Evolutionary conservation across 1,140 invertebrate genomes (phyloP), one percentile per base, ranked within the genome.

Genomic region (Plutomurus gul): DNA sequence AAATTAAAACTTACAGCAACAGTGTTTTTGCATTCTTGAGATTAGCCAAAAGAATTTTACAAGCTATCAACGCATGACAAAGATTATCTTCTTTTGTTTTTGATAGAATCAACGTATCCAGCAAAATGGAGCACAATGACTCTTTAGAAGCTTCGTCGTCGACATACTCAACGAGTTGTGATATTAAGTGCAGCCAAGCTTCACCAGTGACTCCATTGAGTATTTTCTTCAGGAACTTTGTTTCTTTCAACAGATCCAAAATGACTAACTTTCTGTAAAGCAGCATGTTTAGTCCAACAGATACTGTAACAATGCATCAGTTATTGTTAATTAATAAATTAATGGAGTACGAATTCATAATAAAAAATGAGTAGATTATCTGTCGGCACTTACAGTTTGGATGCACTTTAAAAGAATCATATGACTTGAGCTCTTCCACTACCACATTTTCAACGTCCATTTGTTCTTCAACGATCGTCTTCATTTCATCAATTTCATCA

Each of bases 1-100:
- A 51, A 30, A 56, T 33, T 36, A 13, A 1, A 43, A 8, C 56
- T 65, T 65, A 65, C 56, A 65, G 27, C 10, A 65, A 73, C 6
- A 43, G 10, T 10, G 10, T 7, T 1, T 27, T 43, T 1, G 39
- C 22, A 18, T 73, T 73, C 37, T 73, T 30, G 1, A 43, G 37
- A 43, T 73, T 73, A 43, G 1, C 43, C 20, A 73, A 22, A 1
- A 43, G 7, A 25, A n/a, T 73, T 27, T 43, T 73, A 16, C 37
- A 43, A 22, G 40, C 37, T 20, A 20, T 10, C 18, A 43, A 40
- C 7, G 37, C 40, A 73, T 73, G 20, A 8, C 18, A 73, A 27
- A 73, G 25, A 73, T 73, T 73, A 16, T 73, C 40, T 30, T 46
- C 37, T 10, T 73, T 65, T 6, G 25, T 65, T 36, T 65, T 65